These are phyloP conservation scores for Rhingia campestris DNA, from an alignment of 2,888 invertebrate species.

Conservation along the genomic window DNA sequence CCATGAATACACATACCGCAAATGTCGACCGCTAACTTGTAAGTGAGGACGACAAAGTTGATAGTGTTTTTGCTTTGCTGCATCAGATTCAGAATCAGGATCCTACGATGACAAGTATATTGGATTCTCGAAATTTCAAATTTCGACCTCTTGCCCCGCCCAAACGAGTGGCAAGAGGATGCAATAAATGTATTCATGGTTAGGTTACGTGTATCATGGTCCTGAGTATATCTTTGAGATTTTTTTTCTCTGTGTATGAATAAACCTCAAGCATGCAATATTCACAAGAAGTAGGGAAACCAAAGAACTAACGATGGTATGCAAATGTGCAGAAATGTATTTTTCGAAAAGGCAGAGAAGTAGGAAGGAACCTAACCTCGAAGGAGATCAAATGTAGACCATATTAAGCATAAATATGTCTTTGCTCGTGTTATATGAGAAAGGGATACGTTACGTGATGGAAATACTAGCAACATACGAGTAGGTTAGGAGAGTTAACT, in stretches of 20 bases:
- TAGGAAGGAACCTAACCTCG: neutral
- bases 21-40: constrained; percentile 21
- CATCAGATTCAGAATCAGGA: constrained; percentile 29
- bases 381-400: constrained; percentile 5
- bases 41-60: constrained; percentile 30
- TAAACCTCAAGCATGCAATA: constrained; percentile 12
- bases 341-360: neutral
- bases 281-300: constrained; percentile 1
- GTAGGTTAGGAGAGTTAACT: neutral
- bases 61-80: constrained; percentile 22
- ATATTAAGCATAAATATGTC: constrained; percentile 21
- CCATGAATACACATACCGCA: neutral
- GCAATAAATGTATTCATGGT: constrained; percentile 42
- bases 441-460: constrained; percentile 7
- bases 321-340: constrained; percentile 22
- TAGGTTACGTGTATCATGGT: constrained; percentile 24
- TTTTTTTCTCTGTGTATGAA: constrained; percentile 1
- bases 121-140: constrained; percentile 46
- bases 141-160: neutral
- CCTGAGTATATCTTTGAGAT: neutral
- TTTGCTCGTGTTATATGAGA: neutral
- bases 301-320: constrained; percentile 8
- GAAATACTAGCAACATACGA: constrained; percentile 19
- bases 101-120: constrained; percentile 48
- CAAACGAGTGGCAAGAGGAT: constrained; percentile 2